A percentile compares a stretch with the other conserved stretches of the same genome.
Conservation (phyloP, 2,797 vertebrate species). For the Arctocebus calabarensis region DNA sequence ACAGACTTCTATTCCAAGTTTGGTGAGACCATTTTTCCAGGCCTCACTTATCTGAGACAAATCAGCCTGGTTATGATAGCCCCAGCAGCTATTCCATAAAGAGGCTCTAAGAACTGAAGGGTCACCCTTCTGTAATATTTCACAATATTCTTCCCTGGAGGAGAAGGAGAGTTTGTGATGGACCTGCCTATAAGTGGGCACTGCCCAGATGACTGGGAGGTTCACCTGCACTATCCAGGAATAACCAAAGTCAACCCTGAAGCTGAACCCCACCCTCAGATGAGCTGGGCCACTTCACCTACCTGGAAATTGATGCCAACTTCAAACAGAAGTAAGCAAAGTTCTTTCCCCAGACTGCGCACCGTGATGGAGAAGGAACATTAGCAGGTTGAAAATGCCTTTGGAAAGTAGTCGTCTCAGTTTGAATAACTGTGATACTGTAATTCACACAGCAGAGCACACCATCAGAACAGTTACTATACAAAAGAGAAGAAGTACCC, state of each 20-base stretch:
- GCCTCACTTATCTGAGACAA: not conserved
- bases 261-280: not conserved
- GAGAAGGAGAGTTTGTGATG: not conserved
- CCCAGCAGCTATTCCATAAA: conserved; percentile 10
- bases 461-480: not conserved
- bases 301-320: not conserved
- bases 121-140: not conserved
- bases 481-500: not conserved
- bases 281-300: not conserved
- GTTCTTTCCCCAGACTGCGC: not conserved
- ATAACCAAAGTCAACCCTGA: not conserved
- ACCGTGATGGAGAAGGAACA: not conserved
- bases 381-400: not conserved
- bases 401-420: conserved; percentile 5
- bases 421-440: not conserved
- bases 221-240: not conserved
- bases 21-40: not conserved
- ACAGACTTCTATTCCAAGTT: conserved; percentile 11
- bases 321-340: not conserved
- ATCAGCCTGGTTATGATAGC: not conserved
- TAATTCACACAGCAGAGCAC: not conserved
- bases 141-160: not conserved
- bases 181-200: not conserved
- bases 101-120: not conserved
- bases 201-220: not conserved